Base-by-base conservation (phyloP, 2,888 invertebrate genomes). In the Parascotia fuliginaria region DNA sequence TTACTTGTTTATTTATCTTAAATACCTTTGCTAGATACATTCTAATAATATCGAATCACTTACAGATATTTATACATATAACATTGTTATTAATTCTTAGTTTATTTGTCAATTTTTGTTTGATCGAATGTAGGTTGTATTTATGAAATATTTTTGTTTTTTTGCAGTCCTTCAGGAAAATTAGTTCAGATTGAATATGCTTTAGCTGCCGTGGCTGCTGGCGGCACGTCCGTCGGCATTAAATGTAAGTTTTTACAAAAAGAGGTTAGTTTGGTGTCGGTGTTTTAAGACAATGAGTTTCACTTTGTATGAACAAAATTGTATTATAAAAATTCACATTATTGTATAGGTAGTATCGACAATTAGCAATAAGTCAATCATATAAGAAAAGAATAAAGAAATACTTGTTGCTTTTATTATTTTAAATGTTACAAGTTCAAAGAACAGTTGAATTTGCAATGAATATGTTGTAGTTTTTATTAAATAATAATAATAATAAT, bases 161-260 rank as follows among this genome's bases (percentile, higher is more conserved):
- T 79, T 92, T 93, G 19, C 92, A 99, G 99, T 84, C 99, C 99
- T 12, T 99, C 99, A 15, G 99, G 99, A 65, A 99, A 99, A 92
- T 93, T 99, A 74, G 99, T 99, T 45, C 99, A 99, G 92, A 98
- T 99, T 73, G 99, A 99, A 93, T 99, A 99, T 96, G 99, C 99
- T 2, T 93, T 99, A 85, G 98, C 99, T 45, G 99, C 99, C 22
- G 99, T 99, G 16, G 97, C 98, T 52, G 98, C 98, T 58, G 99
- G 99, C 54, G 99, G 99, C 2, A 98, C 99, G 2, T 98, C 99
- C 50, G 99, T 99, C 63, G 99, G 99, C 31, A 99, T 99, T 50
- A 98, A 98, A 95, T 97, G 97, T 97, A 88, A 79, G 52, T 61
- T 52, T 45, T 14, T 34, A 27, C 27, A 14, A 42, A 32, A 42